Evolutionary conservation across 2,797 vertebrate genomes (phyloP).

Genomic region (Distichodus sexfasciatus): DNA sequence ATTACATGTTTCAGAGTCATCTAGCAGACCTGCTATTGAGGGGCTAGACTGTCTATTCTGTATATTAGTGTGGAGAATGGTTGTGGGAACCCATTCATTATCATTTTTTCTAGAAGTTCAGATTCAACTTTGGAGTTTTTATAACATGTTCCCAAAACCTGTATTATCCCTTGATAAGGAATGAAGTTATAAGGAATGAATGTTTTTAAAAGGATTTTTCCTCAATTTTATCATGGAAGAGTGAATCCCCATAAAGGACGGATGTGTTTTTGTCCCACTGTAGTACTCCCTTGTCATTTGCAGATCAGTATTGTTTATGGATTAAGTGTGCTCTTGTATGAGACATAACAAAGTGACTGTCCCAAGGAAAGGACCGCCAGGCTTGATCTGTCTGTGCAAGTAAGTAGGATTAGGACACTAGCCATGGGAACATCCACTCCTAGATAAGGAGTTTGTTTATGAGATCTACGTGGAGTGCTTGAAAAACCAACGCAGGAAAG

Average conservation of each 20-base stretch:
- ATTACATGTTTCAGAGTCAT: slow-evolving; percentile 27
- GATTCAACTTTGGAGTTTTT: neutral
- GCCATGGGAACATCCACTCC: slow-evolving; percentile 16
- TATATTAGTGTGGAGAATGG: neutral
- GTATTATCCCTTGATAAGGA: too few species aligned
- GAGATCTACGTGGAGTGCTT: neutral
- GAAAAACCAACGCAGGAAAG: too few species aligned
- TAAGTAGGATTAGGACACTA: slow-evolving; percentile 16
- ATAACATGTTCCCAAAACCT: too few species aligned
- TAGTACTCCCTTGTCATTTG: slow-evolving; percentile 4
- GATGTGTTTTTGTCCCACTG: neutral
- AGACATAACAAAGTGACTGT: slow-evolving; percentile 20
- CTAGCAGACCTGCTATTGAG: slow-evolving; percentile 29
- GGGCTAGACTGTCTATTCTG: slow-evolving; percentile 16
- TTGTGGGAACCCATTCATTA: neutral
- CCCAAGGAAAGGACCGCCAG: neutral
- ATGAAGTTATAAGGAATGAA: too few species aligned
- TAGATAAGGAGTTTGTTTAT: slow-evolving; percentile 1
- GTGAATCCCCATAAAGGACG: neutral
- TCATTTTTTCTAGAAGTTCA: neutral
- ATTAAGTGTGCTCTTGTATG: slow-evolving; percentile 9
- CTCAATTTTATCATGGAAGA: too few species aligned
- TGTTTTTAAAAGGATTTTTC: too few species aligned
- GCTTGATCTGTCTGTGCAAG: slow-evolving; percentile 3
- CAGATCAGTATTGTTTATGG: slow-evolving; percentile 20